phyloP scores from a whole-genome alignment of 2,888 invertebrate genomes.

The Pasiphila rectangulata region DNA sequence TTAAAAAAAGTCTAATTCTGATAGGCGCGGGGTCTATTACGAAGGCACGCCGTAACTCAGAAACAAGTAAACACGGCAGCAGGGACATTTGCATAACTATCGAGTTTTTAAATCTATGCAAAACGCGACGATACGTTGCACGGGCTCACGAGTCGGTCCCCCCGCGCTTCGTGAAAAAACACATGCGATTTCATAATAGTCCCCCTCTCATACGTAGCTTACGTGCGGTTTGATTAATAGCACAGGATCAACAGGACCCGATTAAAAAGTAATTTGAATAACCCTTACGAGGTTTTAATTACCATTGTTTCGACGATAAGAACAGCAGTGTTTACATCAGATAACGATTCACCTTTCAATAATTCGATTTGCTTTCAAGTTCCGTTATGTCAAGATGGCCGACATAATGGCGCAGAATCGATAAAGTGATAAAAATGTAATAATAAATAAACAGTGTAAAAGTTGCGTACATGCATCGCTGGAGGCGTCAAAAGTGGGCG shows the following conservation, averaged over 20 bases:
- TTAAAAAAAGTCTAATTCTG: constrained; percentile 64
- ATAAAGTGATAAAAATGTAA: constrained; percentile 51
- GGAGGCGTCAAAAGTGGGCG: constrained; percentile 79
- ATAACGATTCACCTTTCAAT: constrained; percentile 23
- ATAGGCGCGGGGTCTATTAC: constrained; percentile 69
- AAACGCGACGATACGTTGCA: constrained; percentile 76
- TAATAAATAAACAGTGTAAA: constrained; percentile 61
- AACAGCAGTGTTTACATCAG: constrained; percentile 13
- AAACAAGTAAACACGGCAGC: constrained; percentile 76
- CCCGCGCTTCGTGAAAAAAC: constrained; percentile 54
- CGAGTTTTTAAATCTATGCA: constrained; percentile 81
- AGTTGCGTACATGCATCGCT: constrained; percentile 72
- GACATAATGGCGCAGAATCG: constrained; percentile 50
- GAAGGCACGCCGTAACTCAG: constrained; percentile 74
- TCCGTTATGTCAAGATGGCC: constrained; percentile 49
- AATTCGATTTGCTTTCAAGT: constrained; percentile 28
- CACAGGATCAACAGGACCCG: constrained; percentile 48
- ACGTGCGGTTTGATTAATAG: constrained; percentile 61
- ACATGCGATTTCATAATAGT: constrained; percentile 69
- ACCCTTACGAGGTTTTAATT: constrained; percentile 32
- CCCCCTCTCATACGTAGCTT: constrained; percentile 44
- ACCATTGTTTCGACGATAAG: constrained; percentile 15
- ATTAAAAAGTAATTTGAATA: constrained; percentile 53
- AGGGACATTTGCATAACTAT: constrained; percentile 76
- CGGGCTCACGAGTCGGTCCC: constrained; percentile 65